Percentiles rank a stretch among this genome's conserved stretches.
Evolutionary conservation across 2,888 invertebrate genomes (phyloP).

Genomic region (Pherbina coryleti): DNA sequence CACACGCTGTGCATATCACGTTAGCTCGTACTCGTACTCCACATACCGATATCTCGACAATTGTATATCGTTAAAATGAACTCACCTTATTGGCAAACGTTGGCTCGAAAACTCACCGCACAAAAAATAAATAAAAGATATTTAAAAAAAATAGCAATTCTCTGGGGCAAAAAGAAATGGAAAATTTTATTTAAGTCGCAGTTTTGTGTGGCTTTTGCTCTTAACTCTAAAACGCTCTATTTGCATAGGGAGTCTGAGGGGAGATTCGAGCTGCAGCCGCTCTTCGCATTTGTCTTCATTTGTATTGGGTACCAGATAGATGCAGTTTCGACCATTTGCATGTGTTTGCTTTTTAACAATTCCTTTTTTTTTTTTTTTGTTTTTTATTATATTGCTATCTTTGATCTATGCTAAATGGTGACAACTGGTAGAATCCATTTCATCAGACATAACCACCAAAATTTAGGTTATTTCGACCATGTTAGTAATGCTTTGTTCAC

Average conservation of each 20-base stretch:
- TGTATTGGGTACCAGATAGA: neutral
- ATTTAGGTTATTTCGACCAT: too few relatives aligned
- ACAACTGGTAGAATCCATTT: too few relatives aligned
- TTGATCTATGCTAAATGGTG: too few relatives aligned
- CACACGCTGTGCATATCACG: neutral
- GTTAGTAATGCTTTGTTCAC: too few relatives aligned
- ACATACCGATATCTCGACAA: neutral
- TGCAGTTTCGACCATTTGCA: neutral
- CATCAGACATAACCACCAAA: too few relatives aligned
- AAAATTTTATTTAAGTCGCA: constrained; percentile 34
- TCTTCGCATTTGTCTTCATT: neutral
- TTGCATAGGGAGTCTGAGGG: too few relatives aligned
- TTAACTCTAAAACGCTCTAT: neutral
- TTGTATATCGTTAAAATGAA: neutral
- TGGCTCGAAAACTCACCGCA: neutral
- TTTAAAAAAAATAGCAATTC: neutral
- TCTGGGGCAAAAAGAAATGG: neutral
- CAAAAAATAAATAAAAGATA: neutral
- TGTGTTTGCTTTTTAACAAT: neutral
- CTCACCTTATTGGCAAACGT: neutral
- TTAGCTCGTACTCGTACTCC: constrained; percentile 15
- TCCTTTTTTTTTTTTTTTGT: neutral
- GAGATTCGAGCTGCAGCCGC: too few relatives aligned
- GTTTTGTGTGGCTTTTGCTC: neutral
- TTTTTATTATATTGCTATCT: neutral